Evolutionary conservation across 1,140 invertebrate species (phyloP).

Genomic region (Archegozetes longisetosus): DNA sequence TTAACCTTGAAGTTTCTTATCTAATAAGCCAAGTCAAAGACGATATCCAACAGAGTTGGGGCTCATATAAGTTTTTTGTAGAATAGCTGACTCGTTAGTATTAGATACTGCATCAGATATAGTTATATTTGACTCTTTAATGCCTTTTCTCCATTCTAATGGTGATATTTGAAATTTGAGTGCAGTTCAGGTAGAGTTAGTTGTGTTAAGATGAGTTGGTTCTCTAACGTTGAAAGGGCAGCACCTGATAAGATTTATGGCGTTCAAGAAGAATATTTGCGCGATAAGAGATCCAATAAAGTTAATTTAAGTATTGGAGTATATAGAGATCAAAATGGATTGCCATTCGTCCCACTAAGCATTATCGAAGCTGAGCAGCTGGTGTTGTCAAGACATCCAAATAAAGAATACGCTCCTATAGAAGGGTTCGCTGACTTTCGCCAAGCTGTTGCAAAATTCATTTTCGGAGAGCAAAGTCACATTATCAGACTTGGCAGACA

Average conservation of each 20-base stretch:
- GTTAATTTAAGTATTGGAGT: conserved; percentile 83
- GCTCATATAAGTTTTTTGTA: too few species aligned
- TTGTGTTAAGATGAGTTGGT: conserved; percentile 32
- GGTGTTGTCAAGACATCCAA: neutral
- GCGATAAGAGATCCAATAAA: conserved; percentile 64
- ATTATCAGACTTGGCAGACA: neutral
- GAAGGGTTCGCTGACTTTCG: neutral
- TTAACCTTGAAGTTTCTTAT: too few species aligned
- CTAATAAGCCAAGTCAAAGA: too few species aligned
- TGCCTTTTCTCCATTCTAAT: too few species aligned
- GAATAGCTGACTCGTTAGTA: too few species aligned
- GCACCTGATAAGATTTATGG: conserved; percentile 87
- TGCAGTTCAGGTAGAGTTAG: too few species aligned
- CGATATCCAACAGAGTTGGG: too few species aligned
- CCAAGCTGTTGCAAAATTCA: neutral
- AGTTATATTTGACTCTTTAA: too few species aligned
- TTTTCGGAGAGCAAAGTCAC: neutral
- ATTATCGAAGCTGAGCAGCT: neutral
- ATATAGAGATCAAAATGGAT: neutral
- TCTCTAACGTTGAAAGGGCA: conserved; percentile 49
- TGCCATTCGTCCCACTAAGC: neutral
- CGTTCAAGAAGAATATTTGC: conserved; percentile 57
- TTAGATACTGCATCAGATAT: too few species aligned
- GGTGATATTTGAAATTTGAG: too few species aligned
- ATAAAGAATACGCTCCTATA: neutral